Conservation (phyloP, 2,888 invertebrate genomes). For the Acronicta leporina region DNA sequence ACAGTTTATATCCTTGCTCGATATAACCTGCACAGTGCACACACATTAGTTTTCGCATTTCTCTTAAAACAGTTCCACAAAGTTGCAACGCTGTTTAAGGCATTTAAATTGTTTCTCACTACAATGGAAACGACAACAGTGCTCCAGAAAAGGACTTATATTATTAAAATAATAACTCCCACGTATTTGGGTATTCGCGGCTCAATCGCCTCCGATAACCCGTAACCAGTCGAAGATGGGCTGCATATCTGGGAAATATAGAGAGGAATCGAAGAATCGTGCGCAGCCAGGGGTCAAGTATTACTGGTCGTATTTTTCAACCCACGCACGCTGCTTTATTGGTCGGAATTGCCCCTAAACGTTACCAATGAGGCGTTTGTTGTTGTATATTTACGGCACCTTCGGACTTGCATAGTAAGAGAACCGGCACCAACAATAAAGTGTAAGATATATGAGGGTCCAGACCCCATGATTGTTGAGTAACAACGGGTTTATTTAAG, state of each 20-base stretch:
- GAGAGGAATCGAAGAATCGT: conserved; percentile 36
- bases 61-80: conserved; percentile 48
- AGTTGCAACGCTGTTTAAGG: conserved; percentile 37
- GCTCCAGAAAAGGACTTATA: conserved; percentile 64
- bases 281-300: conserved; percentile 63
- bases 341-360: conserved; percentile 87
- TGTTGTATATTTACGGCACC: conserved; percentile 84
- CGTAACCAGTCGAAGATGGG: conserved; percentile 60
- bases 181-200: conserved; percentile 74
- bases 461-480: conserved; percentile 59
- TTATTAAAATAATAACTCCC: conserved; percentile 79
- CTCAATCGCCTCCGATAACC: conserved; percentile 71
- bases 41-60: conserved; percentile 35
- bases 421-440: conserved; percentile 75
- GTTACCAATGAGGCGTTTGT: conserved; percentile 86
- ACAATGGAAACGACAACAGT: conserved; percentile 51
- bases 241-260: conserved; percentile 50
- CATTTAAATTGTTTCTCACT: conserved; percentile 52
- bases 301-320: conserved; percentile 71
- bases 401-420: conserved; percentile 73
- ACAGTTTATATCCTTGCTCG: conserved; percentile 3
- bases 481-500: conserved; percentile 60
- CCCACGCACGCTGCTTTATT: conserved; percentile 86
- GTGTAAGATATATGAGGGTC: conserved; percentile 74
- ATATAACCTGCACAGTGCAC: not conserved